These are phyloP conservation scores for Plotosus lineatus DNA, from an alignment of 2,113 vertebrate species.

Conservation along the genomic window DNA sequence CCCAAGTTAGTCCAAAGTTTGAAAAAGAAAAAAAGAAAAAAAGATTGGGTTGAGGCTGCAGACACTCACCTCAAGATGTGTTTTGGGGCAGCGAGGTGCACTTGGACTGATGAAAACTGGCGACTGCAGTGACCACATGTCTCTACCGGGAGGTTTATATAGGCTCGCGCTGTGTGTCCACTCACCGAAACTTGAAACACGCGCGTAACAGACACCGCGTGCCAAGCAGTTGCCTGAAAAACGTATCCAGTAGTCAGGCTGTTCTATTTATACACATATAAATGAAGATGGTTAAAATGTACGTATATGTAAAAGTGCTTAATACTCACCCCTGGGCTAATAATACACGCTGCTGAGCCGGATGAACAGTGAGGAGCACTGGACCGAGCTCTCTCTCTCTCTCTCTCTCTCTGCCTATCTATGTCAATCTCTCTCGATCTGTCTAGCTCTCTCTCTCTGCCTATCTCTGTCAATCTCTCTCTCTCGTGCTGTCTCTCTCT, in stretches of 20 bases:
- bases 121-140: conserved; percentile 70
- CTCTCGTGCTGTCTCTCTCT: conserved; percentile 31
- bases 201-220: conserved; percentile 74
- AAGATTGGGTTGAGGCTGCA: conserved; percentile 15
- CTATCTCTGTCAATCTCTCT: conserved; percentile 24
- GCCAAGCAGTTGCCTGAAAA: conserved; percentile 69
- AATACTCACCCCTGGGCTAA: conserved; percentile 72
- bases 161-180: conserved; percentile 49
- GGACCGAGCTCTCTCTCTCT: background rate
- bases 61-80: conserved; percentile 73
- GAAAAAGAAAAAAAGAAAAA: background rate
- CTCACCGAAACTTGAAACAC: conserved; percentile 74
- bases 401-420: background rate
- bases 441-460: background rate
- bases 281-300: conserved; percentile 82
- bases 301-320: conserved; percentile 74
- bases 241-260: conserved; percentile 77
- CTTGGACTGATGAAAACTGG: conserved; percentile 66
- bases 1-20: conserved; percentile 17
- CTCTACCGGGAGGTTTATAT: conserved; percentile 68
- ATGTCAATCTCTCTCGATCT: no score
- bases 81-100: conserved; percentile 61
- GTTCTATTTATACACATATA: conserved; percentile 80
- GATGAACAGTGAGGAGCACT: conserved; percentile 60
- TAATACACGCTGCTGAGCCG: conserved; percentile 76